Evolutionary conservation across 2,888 invertebrate species (phyloP).

Genomic region (Andrena haemorrhoa): DNA sequence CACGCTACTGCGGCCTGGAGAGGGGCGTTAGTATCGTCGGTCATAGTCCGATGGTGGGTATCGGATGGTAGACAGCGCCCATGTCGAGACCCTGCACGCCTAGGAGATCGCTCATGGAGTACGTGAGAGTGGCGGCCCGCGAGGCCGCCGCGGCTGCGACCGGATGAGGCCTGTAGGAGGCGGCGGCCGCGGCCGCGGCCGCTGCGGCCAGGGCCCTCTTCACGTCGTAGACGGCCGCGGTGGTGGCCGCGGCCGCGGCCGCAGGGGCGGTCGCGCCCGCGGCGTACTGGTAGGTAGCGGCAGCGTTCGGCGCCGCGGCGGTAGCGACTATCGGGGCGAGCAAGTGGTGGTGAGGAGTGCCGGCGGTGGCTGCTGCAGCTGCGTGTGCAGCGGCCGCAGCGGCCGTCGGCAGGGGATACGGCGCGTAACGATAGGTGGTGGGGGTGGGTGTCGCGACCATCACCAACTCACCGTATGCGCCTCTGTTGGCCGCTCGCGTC

Average conservation of each 20-base stretch:
- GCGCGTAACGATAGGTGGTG: conserved; percentile 86
- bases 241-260: conserved; percentile 84
- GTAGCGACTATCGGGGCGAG: conserved; percentile 82
- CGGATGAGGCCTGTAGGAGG: conserved; percentile 87
- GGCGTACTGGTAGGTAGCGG: conserved; percentile 81
- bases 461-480: conserved; percentile 99
- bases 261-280: conserved; percentile 85
- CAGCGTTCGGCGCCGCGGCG: conserved; percentile 79
- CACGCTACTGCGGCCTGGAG: conserved; percentile 80
- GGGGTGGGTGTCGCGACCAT: conserved; percentile 90
- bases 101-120: conserved; percentile 90
- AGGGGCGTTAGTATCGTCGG: conserved; percentile 85
- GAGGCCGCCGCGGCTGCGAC: conserved; percentile 83
- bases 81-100: conserved; percentile 90
- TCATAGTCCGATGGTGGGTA: conserved; percentile 90
- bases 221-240: conserved; percentile 85
- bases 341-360: conserved; percentile 81
- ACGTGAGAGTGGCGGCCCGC: conserved; percentile 87
- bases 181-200: conserved; percentile 87
- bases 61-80: conserved; percentile 90
- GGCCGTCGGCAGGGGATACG: conserved; percentile 83
- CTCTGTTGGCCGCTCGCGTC: conserved; percentile 97
- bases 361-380: conserved; percentile 78
- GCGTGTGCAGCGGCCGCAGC: conserved; percentile 84
- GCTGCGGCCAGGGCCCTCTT: conserved; percentile 86